phyloP scores from a whole-genome alignment of 2,797 vertebrate genomes.

The Anas georgica region DNA sequence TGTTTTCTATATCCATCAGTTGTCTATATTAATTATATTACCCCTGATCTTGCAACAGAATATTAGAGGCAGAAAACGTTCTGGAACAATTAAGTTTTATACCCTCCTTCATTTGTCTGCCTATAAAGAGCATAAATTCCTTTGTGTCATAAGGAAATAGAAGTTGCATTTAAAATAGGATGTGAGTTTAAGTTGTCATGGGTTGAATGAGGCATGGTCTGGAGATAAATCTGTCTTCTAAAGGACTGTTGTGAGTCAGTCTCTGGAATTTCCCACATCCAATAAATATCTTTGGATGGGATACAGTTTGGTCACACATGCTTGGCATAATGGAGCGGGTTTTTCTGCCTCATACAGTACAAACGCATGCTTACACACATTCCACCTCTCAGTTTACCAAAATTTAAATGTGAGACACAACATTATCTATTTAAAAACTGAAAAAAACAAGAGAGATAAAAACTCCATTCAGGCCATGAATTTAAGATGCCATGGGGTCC shows the following conservation, averaged over 20 bases:
- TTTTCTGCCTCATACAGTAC: background rate
- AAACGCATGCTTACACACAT: background rate
- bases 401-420: conserved; percentile 16
- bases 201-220: background rate
- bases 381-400: conserved; percentile 11
- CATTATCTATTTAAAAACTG: conserved; percentile 30
- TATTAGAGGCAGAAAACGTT: background rate
- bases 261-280: background rate
- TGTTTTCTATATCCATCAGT: background rate
- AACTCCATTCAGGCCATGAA: conserved; percentile 35
- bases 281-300: conserved; percentile 4
- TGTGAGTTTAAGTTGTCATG: background rate
- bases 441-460: background rate
- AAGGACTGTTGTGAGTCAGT: background rate
- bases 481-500: background rate
- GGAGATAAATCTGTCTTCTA: background rate
- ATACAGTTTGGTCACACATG: background rate
- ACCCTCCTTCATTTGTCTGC: background rate
- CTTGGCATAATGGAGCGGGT: background rate
- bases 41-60: background rate
- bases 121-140: background rate
- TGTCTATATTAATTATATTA: conserved; percentile 17
- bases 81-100: background rate
- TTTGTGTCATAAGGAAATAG: background rate
- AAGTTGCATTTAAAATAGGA: background rate